These are phyloP conservation scores for Lophius americanus DNA, from an alignment of 2,797 vertebrate genomes.

Conservation along the genomic window DNA sequence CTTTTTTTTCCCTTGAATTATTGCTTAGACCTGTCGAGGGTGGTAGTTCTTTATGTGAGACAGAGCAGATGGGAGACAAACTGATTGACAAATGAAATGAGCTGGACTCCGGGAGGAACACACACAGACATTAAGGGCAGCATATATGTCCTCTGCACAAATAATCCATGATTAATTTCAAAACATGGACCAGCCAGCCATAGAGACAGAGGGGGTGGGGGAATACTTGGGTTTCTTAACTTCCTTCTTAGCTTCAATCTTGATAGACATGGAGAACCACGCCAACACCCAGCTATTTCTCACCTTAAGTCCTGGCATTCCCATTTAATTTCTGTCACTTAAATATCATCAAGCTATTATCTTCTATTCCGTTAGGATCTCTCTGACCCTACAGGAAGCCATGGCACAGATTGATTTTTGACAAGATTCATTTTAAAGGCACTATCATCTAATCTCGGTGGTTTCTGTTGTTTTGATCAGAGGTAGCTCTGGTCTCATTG, in stretches of 20 bases:
- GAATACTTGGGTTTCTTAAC: constrained; percentile 5
- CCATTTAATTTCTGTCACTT: constrained; percentile 49
- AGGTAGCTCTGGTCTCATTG: constrained; percentile 26
- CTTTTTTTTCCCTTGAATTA: constrained; percentile 46
- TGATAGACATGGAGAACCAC: constrained; percentile 38
- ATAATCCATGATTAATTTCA: constrained; percentile 45
- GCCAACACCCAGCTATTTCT: constrained; percentile 32
- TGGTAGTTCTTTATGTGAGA: constrained; percentile 53
- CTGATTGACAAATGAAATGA: constrained; percentile 57
- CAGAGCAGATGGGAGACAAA: constrained; percentile 62
- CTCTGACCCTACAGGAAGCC: constrained; percentile 41
- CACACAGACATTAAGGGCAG: constrained; percentile 41
- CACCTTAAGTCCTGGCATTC: constrained; percentile 37
- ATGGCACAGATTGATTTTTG: constrained; percentile 17
- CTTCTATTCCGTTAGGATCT: constrained; percentile 20
- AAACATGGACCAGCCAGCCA: constrained; percentile 43
- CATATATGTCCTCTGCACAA: constrained; percentile 38
- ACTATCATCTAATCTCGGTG: constrained; percentile 11
- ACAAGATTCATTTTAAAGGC: constrained; percentile 14
- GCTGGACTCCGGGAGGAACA: constrained; percentile 29
- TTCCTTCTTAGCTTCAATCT: constrained; percentile 60
- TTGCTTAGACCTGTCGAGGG: constrained; percentile 50
- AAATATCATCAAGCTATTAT: constrained; percentile 23
- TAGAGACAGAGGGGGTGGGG: constrained; percentile 18
- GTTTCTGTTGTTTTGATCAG: constrained; percentile 36